Evolutionary conservation across 2,888 invertebrate genomes (phyloP).

Genomic region (Meteorus colon): DNA sequence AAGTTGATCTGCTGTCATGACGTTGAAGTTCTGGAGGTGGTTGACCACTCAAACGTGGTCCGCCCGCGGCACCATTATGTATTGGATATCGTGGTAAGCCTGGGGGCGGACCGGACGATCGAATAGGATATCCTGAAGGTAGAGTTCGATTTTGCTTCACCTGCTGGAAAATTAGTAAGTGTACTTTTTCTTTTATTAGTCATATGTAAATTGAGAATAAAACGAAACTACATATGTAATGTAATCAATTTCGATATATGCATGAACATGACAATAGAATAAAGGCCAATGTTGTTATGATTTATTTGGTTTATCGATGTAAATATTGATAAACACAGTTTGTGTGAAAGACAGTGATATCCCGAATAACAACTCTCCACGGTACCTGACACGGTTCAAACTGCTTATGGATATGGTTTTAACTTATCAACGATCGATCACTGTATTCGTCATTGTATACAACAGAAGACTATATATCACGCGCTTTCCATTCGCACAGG

Average conservation of each 20-base stretch:
- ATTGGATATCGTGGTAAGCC: constrained; percentile 59
- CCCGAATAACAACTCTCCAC: constrained; percentile 56
- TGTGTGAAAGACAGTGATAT: constrained; percentile 55
- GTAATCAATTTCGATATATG: too few relatives aligned
- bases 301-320: too few relatives aligned
- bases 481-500: not conserved
- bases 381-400: constrained; percentile 41
- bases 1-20: constrained; percentile 73
- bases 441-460: not conserved
- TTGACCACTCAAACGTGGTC: constrained; percentile 76
- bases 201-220: not conserved
- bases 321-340: too few relatives aligned
- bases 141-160: constrained; percentile 58
- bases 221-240: not conserved
- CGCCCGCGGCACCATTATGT: constrained; percentile 66
- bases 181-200: constrained; percentile 1
- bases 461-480: not conserved
- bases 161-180: constrained; percentile 54
- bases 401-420: too few relatives aligned
- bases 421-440: constrained; percentile 32
- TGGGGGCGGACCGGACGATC: constrained; percentile 60
- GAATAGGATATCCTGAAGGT: constrained; percentile 57
- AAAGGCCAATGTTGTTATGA: too few relatives aligned
- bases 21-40: constrained; percentile 74
- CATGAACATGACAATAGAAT: too few relatives aligned